These are phyloP conservation scores for Mythimna ferrago DNA, from an alignment of 2,888 invertebrate genomes.

Conservation along the genomic window DNA sequence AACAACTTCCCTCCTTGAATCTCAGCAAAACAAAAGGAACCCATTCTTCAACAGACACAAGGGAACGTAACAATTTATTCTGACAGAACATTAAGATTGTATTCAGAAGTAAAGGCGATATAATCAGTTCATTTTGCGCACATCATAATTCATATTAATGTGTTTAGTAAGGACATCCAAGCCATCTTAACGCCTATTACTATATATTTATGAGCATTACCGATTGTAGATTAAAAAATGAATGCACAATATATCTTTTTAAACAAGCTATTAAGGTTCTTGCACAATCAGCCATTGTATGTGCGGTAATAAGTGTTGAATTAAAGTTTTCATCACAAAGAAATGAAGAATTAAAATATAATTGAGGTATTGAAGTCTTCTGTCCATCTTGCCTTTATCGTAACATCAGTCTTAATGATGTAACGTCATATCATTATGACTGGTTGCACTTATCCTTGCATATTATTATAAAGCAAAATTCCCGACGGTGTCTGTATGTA, in stretches of 20 bases:
- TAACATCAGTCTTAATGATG: no score
- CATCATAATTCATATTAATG: slow-evolving; percentile 70
- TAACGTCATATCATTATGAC: no score
- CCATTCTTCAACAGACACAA: slow-evolving; percentile 34
- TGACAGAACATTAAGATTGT: slow-evolving; percentile 40
- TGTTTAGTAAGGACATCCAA: slow-evolving; percentile 69
- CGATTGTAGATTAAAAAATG: slow-evolving; percentile 68
- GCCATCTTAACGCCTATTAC: slow-evolving; percentile 60
- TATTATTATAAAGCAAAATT: no score
- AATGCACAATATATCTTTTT: slow-evolving; percentile 67
- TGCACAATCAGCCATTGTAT: slow-evolving; percentile 39
- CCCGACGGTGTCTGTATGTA: no score
- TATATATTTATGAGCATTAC: slow-evolving; percentile 63
- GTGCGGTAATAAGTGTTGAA: slow-evolving; percentile 6
- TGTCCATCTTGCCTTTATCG: neutral
- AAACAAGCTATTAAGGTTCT: slow-evolving; percentile 55
- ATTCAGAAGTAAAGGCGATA: slow-evolving; percentile 50
- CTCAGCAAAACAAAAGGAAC: slow-evolving; percentile 20
- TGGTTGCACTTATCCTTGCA: no score
- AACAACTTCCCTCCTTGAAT: neutral
- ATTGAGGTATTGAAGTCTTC: neutral
- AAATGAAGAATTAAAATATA: no score
- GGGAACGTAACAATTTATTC: slow-evolving; percentile 46
- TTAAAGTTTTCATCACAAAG: neutral
- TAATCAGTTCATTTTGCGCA: slow-evolving; percentile 63